Conservation (phyloP, 35 echinoderm and acorn worm genomes). For the Ophioderma brevispina region DNA sequence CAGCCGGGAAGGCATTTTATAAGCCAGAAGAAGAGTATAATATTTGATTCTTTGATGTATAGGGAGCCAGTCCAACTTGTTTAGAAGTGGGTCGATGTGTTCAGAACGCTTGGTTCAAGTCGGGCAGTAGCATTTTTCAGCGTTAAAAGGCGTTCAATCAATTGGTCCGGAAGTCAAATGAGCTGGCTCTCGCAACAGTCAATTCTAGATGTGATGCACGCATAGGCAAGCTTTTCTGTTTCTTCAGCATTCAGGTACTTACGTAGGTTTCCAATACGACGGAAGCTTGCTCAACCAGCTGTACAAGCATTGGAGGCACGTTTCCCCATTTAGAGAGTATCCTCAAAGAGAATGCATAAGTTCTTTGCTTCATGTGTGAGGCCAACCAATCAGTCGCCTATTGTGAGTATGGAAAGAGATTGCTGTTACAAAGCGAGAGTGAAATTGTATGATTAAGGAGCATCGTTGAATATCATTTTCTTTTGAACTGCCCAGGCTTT, state of each 20-base stretch:
- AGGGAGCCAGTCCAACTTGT: constrained; percentile 26
- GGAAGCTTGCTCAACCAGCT: too few species aligned
- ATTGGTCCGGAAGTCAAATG: background rate
- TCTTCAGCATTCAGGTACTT: background rate
- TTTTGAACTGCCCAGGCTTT: constrained; percentile 10
- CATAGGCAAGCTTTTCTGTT: constrained; percentile 18
- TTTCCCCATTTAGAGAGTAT: background rate
- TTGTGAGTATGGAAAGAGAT: background rate
- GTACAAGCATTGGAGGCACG: too few species aligned
- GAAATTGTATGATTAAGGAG: background rate
- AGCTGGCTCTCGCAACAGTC: constrained; percentile 39
- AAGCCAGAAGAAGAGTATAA: too few species aligned
- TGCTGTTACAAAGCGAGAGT: background rate
- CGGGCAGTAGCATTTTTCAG: constrained; percentile 32
- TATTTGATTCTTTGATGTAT: background rate
- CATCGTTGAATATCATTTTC: background rate
- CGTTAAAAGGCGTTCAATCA: constrained; percentile 5
- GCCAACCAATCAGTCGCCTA: background rate
- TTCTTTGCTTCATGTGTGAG: background rate
- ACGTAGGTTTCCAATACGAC: background rate
- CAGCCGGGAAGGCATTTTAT: too few species aligned
- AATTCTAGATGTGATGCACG: constrained; percentile 39
- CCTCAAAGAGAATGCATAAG: background rate
- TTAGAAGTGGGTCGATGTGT: constrained; percentile 20
- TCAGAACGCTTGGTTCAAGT: background rate